phyloP scores from a whole-genome alignment of 2,113 vertebrate species.

The Sceloporus tristichus region DNA sequence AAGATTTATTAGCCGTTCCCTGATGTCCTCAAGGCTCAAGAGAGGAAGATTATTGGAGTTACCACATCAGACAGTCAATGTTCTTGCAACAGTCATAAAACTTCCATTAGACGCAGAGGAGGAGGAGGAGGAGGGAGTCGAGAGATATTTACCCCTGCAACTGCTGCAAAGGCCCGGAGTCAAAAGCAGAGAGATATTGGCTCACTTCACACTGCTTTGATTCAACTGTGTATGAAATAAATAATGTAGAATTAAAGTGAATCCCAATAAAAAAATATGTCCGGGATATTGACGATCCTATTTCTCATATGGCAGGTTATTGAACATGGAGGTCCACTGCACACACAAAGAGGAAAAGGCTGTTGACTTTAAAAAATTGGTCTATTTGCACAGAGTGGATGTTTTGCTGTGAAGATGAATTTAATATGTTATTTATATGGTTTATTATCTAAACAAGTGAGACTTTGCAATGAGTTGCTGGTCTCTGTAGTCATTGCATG shows the following conservation, averaged over 20 bases:
- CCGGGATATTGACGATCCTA: slow-evolving; percentile 25
- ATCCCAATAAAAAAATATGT: slow-evolving; percentile 22
- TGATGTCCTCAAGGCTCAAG: slow-evolving; percentile 59
- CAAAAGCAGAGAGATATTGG: slow-evolving; percentile 38
- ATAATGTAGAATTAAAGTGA: slow-evolving; percentile 48
- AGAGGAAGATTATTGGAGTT: slow-evolving; percentile 62
- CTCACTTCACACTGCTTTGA: slow-evolving; percentile 47
- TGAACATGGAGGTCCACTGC: neutral
- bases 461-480: neutral
- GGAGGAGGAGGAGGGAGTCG: neutral
- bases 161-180: slow-evolving; percentile 30
- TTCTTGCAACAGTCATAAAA: slow-evolving; percentile 68
- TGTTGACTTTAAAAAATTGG: neutral
- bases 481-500: slow-evolving; percentile 14
- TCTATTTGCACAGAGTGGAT: slow-evolving; percentile 13
- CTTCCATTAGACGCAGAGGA: slow-evolving; percentile 61
- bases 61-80: slow-evolving; percentile 59
- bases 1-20: slow-evolving; percentile 68
- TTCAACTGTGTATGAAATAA: slow-evolving; percentile 37
- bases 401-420: slow-evolving; percentile 24
- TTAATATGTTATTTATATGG: slow-evolving; percentile 39
- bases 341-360: neutral
- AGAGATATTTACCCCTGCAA: slow-evolving; percentile 41
- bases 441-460: slow-evolving; percentile 39
- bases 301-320: slow-evolving; percentile 20